phyloP scores from a whole-genome alignment of 2,888 invertebrate species.

The Epinotia brunnichana region DNA sequence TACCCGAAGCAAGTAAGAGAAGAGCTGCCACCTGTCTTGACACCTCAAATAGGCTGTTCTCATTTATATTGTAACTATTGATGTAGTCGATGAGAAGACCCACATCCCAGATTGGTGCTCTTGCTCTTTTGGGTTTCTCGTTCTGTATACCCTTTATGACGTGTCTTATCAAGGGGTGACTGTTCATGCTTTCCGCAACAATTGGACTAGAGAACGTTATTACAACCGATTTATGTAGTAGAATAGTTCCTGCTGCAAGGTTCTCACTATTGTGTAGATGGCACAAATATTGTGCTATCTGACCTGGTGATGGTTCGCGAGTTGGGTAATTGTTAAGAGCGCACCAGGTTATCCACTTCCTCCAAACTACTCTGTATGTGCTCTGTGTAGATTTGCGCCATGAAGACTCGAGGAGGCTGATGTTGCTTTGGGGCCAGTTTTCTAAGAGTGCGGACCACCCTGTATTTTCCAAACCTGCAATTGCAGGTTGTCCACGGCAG shows the following conservation, averaged over 20 bases:
- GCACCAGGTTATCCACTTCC: neutral
- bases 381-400: neutral
- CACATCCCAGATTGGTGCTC: neutral
- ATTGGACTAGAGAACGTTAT: neutral
- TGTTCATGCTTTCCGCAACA: neutral
- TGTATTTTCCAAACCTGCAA: constrained; percentile 1
- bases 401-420: neutral
- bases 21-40: neutral
- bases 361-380: neutral
- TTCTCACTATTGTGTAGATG: neutral
- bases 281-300: neutral
- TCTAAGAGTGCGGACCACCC: neutral
- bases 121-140: neutral
- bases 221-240: neutral
- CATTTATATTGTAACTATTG: neutral
- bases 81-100: neutral
- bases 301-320: neutral
- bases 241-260: neutral
- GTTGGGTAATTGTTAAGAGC: neutral
- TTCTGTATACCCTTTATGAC: neutral
- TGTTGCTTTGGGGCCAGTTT: neutral
- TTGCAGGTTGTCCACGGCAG: neutral
- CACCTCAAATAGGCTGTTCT: neutral
- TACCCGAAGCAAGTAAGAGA: neutral
- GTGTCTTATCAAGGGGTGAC: no score